Base-by-base conservation (phyloP, 2,888 invertebrate genomes). In the Aleiodes testaceus region DNA sequence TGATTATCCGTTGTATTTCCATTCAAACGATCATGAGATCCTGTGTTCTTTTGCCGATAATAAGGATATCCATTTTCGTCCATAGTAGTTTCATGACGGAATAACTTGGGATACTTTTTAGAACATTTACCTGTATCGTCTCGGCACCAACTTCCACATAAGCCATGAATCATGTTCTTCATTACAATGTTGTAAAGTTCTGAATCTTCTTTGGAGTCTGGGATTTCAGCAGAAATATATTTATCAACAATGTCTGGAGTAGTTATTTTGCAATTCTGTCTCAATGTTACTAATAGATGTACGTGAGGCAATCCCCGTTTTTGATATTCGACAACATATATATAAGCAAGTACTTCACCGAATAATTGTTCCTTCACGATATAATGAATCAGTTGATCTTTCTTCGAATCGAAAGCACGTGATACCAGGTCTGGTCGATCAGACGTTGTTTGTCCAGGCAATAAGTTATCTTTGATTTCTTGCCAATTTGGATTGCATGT, bases 101-200 rank as follows among this genome's bases (percentile, higher is more conserved):
- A 80, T 30, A 66, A 9, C 75, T 79, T 81, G 20, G 78, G 81
- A 72, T 74, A 82, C 42, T 75, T 65, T 73, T 83, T 82, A 0
- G 77, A 71, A 50, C 80, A 82, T 69, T 78, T 75, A 9, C 75
- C 75, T 55, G 74, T 18, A 20, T 77, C 55, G 12, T 47, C 64
- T 20, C 61, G 14, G 61, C 73, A 76, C 75, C 75, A 76, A 53
- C 74, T 18, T 6, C 81, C 81, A 74, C 84, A 85, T 66, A 85
- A 81, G 64, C 84, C 83, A 79, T 87, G 84, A 64, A 85, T 79
- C 84, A 87, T 85, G 68, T 80, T 74, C 61, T 76, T 76, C 30
- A 55, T 78, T 2, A 88, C 79, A 44, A 84, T 78, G 3, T 80
- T 75, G 73, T 79, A 74, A n/a, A 87, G 75, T 4, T 61, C 52